phyloP scores from a whole-genome alignment of 2,113 vertebrate genomes.

The Accipiter cooperii region DNA sequence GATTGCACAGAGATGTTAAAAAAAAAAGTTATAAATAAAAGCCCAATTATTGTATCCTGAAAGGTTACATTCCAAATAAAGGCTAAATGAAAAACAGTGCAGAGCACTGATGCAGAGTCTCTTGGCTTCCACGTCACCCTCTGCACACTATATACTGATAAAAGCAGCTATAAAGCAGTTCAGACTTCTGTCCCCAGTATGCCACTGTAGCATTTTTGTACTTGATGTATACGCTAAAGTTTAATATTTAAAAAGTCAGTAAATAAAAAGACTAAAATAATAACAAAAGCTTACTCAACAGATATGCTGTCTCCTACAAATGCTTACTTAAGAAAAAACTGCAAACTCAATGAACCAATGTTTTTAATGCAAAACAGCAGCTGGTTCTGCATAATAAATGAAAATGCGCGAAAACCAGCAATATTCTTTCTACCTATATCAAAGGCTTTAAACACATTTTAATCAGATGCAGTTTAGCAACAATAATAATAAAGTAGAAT shows the following conservation, averaged over 20 bases:
- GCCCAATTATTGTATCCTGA: neutral
- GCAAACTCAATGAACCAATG: neutral
- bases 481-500: neutral
- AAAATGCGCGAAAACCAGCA: neutral
- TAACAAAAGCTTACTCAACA: neutral
- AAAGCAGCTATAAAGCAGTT: neutral
- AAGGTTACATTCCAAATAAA: neutral
- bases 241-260: neutral
- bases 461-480: neutral
- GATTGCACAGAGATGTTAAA: neutral
- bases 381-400: neutral
- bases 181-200: neutral
- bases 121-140: neutral
- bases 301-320: neutral
- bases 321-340: neutral
- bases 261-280: neutral
- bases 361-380: neutral
- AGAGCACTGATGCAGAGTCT: neutral
- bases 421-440: neutral
- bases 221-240: neutral
- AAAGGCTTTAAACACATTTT: neutral
- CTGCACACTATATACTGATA: neutral
- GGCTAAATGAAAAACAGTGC: neutral
- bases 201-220: neutral
- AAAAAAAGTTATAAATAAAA: neutral